A percentile compares a stretch with the other conserved stretches of the same genome.
Conservation (phyloP, 2,888 invertebrate species). For the Rutpela maculata region DNA sequence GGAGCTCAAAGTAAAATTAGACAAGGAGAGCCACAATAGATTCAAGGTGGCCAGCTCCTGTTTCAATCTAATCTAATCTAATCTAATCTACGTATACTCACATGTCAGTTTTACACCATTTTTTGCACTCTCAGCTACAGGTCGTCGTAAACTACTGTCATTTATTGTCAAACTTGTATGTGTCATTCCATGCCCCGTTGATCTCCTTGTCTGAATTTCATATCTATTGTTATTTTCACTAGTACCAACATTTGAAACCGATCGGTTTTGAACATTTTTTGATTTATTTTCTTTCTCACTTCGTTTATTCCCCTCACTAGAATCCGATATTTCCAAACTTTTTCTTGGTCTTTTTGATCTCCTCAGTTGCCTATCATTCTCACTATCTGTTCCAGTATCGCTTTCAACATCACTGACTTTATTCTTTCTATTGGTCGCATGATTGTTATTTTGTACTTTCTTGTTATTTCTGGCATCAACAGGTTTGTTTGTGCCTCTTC, state of each 20-base stretch:
- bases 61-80: too few species aligned
- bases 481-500: not conserved
- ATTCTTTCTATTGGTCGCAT: not conserved
- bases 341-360: constrained; percentile 10
- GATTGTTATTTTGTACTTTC: not conserved
- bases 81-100: too few species aligned
- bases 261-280: not conserved
- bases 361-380: not conserved
- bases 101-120: not conserved
- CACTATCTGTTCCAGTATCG: constrained; percentile 7
- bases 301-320: not conserved
- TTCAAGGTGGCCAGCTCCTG: too few species aligned
- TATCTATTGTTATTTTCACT: not conserved
- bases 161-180: constrained; percentile 1
- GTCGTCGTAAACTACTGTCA: not conserved
- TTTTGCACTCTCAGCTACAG: not conserved
- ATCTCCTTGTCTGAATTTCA: not conserved
- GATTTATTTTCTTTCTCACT: constrained; percentile 18
- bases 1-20: too few species aligned
- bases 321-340: not conserved
- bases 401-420: not conserved
- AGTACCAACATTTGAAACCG: not conserved
- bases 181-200: not conserved
- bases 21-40: too few species aligned
- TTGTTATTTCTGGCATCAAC: not conserved